A percentile compares a stretch with the other conserved stretches of the same genome.
These are phyloP conservation scores for Ischnus inquisitorius DNA, from an alignment of 2,888 invertebrate species.

Conservation along the genomic window DNA sequence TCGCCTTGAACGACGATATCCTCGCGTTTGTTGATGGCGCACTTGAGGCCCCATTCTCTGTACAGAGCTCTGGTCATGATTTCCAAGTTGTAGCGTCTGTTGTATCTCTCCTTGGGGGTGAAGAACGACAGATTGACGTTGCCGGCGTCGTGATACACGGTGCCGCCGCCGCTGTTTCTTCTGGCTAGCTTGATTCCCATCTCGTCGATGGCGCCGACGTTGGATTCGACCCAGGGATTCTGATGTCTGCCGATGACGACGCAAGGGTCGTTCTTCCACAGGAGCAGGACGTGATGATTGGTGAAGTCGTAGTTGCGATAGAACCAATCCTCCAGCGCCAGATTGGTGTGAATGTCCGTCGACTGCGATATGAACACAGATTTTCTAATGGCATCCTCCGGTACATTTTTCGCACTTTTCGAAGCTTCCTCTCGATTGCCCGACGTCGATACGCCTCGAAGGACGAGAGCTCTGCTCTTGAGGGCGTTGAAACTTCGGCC, in stretches of 20 bases:
- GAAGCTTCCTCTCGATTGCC: constrained; percentile 71
- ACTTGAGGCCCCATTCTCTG: constrained; percentile 92
- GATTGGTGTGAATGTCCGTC: constrained; percentile 95
- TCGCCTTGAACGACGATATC: constrained; percentile 94
- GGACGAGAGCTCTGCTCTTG: constrained; percentile 83
- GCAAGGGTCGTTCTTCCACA: constrained; percentile 97
- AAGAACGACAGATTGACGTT: constrained; percentile 98
- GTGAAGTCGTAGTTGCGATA: constrained; percentile 94
- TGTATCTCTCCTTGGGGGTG: constrained; percentile 93
- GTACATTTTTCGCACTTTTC: constrained; percentile 69
- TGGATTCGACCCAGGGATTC: constrained; percentile 98
- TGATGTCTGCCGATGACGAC: constrained; percentile 98
- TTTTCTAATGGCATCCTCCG: constrained; percentile 89
- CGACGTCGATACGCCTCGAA: constrained; percentile 81
- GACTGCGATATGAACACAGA: constrained; percentile 97
- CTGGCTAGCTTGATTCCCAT: constrained; percentile 92
- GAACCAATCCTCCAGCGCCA: constrained; percentile 98
- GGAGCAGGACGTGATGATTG: constrained; percentile 93
- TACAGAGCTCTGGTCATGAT: constrained; percentile 94
- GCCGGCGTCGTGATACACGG: constrained; percentile 98
- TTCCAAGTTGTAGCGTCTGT: constrained; percentile 95
- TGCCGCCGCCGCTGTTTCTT: constrained; percentile 97
- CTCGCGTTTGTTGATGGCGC: constrained; percentile 92
- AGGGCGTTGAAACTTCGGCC: constrained; percentile 85
- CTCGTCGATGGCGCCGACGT: constrained; percentile 89